phyloP scores from a whole-genome alignment of 1,140 invertebrate genomes.

The Delia radicum region DNA sequence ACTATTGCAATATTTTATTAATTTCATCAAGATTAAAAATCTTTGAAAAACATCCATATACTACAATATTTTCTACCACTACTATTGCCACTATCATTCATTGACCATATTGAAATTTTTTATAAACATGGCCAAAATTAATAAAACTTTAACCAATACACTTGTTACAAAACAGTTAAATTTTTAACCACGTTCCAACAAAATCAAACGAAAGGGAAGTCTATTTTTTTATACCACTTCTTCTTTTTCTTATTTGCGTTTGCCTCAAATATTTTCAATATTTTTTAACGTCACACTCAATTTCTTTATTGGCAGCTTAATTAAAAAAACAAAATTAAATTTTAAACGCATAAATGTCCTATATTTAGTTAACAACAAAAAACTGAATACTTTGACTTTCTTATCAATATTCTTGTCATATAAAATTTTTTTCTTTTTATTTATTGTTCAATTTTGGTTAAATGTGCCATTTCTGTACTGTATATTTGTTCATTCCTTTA shows the following conservation, averaged over 20 bases:
- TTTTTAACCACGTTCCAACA: conserved; percentile 2
- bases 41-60: background rate
- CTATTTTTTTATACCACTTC: background rate
- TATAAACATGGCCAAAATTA: background rate
- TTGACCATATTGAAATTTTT: background rate
- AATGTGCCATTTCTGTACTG: background rate
- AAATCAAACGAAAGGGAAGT: conserved; percentile 17
- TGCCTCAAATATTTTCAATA: background rate
- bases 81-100: background rate
- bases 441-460: background rate
- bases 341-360: background rate
- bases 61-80: background rate
- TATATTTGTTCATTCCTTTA: background rate
- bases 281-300: too few relatives aligned
- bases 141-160: background rate
- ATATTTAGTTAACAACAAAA: background rate
- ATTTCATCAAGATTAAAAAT: too few relatives aligned
- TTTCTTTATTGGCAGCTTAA: too few relatives aligned
- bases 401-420: background rate
- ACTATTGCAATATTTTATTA: too few relatives aligned
- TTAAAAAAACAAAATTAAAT: background rate
- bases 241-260: background rate
- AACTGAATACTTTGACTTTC: background rate
- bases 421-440: background rate
- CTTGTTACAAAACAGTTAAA: background rate